Conservation (phyloP, 1,140 invertebrate genomes). For the Dinoponera quadriceps region DNA sequence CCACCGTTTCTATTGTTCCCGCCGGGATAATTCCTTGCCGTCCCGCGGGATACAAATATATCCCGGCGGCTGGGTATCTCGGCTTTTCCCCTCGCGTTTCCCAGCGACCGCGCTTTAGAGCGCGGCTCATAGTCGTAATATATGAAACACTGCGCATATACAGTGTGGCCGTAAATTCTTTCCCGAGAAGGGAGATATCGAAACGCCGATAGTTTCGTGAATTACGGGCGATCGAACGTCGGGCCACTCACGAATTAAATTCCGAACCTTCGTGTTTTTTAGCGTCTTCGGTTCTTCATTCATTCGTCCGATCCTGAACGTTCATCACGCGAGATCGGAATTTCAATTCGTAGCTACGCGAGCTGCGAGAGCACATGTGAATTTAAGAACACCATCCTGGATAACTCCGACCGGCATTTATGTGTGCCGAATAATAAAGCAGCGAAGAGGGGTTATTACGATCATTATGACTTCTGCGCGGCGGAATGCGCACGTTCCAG, state of each 20-base stretch:
- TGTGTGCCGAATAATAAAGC: constrained; percentile 18
- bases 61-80: constrained; percentile 11
- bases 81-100: constrained; percentile 39
- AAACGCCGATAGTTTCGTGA: constrained; percentile 1
- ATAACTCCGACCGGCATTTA: constrained; percentile 5
- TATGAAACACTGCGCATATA: neutral
- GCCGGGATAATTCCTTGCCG: constrained; percentile 30
- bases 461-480: constrained; percentile 14
- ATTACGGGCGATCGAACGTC: neutral
- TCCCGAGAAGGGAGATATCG: neutral
- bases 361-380: neutral
- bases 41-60: constrained; percentile 44
- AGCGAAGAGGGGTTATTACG: constrained; percentile 14
- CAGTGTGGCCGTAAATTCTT: constrained; percentile 17
- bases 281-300: too few relatives aligned
- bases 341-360: neutral
- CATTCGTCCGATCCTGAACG: neutral
- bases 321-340: neutral
- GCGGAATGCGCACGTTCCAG: neutral
- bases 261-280: neutral
- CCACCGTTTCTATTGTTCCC: constrained; percentile 47
- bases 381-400: neutral
- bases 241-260: neutral
- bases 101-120: constrained; percentile 10
- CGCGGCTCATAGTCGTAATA: constrained; percentile 1